Evolutionary conservation across 2,113 vertebrate genomes (phyloP).

Genomic region (Tretioscincus oriximinensis): DNA sequence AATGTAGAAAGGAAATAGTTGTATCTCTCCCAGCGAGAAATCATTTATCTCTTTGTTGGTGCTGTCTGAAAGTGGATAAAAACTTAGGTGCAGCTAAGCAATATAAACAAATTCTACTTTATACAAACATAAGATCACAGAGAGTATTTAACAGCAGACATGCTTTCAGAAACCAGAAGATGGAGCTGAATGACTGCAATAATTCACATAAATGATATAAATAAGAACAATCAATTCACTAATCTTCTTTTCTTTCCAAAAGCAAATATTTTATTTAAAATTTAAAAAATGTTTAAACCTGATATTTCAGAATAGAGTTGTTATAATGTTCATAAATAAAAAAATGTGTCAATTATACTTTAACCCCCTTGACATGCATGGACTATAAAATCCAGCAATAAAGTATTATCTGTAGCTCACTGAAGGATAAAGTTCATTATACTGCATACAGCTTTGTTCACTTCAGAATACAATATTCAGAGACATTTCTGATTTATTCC

Average conservation of each 20-base stretch:
- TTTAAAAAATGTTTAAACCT: neutral
- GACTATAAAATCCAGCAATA: neutral
- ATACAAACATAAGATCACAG: neutral
- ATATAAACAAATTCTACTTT: neutral
- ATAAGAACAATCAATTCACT: neutral
- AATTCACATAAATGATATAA: neutral
- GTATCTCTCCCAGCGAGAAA: no score
- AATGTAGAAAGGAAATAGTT: no score
- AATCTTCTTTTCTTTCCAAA: neutral
- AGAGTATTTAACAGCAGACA: neutral
- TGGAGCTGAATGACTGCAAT: slow-evolving; percentile 57
- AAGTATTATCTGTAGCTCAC: no score
- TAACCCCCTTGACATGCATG: neutral
- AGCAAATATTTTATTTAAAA: neutral
- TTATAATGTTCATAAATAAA: neutral
- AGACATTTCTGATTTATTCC: neutral
- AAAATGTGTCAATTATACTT: neutral
- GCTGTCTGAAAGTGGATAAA: no score
- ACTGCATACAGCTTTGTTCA: neutral
- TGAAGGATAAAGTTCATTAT: neutral
- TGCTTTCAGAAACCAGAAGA: slow-evolving; percentile 40
- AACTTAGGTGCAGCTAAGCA: no score
- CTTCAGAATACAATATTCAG: neutral
- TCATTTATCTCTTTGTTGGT: no score
- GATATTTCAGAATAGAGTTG: neutral